Conservation (phyloP, 2,797 vertebrate species). For the Fringilla coelebs region DNA sequence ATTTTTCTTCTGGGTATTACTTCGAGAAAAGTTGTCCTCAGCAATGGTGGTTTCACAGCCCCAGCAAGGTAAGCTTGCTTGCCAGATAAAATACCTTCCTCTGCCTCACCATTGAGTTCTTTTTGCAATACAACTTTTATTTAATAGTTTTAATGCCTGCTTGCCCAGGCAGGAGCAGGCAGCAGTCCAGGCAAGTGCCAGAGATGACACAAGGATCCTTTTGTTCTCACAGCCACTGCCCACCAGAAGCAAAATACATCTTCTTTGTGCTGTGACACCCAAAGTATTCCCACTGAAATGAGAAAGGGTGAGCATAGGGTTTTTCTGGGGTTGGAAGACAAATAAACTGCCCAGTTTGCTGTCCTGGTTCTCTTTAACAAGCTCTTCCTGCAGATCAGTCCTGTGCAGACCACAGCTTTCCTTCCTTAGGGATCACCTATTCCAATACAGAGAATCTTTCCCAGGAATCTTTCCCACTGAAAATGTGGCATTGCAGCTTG, state of each 20-base stretch:
- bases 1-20: not conserved
- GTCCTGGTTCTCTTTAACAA: not conserved
- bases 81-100: not conserved
- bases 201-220: not conserved
- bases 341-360: not conserved
- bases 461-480: not conserved
- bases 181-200: not conserved
- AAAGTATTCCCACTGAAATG: not conserved
- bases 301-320: rapidly evolving
- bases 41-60: not conserved
- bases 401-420: rapidly evolving
- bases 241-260: not conserved
- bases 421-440: not conserved
- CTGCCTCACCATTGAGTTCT: not conserved
- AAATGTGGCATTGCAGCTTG: not conserved
- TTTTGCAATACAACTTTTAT: not conserved
- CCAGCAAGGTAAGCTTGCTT: not conserved
- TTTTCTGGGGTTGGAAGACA: not conserved
- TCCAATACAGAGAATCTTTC: not conserved
- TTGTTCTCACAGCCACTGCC: not conserved
- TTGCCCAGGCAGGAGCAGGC: not conserved
- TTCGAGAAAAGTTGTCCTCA: not conserved
- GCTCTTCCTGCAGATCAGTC: not conserved
- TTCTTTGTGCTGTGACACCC: not conserved
- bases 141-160: not conserved